A percentile compares a stretch with the other conserved stretches of the same genome.
phyloP scores from a whole-genome alignment of 2,113 vertebrate genomes.

The Struthidea cinerea region DNA sequence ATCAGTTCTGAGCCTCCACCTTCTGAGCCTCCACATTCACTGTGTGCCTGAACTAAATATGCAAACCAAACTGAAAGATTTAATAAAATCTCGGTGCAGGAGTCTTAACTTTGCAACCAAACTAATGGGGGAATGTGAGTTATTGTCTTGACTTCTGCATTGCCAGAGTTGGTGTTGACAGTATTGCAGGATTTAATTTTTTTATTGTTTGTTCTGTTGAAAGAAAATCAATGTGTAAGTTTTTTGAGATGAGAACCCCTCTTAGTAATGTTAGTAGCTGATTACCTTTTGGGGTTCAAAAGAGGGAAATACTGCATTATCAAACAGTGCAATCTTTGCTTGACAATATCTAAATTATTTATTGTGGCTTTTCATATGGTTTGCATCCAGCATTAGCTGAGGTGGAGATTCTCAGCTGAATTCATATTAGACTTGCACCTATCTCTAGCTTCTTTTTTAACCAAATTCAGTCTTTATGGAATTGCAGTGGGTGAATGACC shows the following conservation, averaged over 20 bases:
- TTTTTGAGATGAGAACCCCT: neutral
- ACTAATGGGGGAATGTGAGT: neutral
- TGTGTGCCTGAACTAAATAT: neutral
- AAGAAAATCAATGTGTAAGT: neutral
- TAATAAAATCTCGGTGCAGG: neutral
- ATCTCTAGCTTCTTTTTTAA: neutral
- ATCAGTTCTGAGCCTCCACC: neutral
- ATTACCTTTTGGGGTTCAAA: neutral
- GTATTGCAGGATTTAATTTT: neutral
- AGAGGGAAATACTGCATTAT: neutral
- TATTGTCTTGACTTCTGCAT: neutral
- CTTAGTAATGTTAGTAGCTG: neutral
- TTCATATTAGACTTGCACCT: neutral
- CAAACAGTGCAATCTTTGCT: neutral
- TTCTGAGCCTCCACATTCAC: neutral
- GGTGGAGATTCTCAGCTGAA: neutral
- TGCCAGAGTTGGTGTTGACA: neutral
- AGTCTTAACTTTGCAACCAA: neutral
- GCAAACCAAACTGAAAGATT: neutral
- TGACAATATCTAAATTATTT: neutral
- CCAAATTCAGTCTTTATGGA: neutral
- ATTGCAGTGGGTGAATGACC: neutral
- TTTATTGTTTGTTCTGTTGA: neutral
- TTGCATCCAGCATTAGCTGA: neutral
- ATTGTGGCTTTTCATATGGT: neutral